These are phyloP conservation scores for Tinea trinotella DNA, from an alignment of 2,888 invertebrate genomes.

Conservation along the genomic window DNA sequence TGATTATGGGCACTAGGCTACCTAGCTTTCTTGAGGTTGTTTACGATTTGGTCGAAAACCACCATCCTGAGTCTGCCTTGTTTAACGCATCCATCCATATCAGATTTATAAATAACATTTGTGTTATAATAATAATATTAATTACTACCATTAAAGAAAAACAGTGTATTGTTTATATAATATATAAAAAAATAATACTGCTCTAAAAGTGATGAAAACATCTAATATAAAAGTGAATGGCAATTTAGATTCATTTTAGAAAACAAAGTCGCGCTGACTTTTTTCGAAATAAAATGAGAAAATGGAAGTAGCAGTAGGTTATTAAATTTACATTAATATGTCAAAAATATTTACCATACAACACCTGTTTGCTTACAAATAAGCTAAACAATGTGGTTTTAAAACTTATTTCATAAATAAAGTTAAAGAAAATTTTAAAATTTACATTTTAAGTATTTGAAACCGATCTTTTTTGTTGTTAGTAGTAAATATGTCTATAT, in stretches of 20 bases:
- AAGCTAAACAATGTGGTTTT: background rate
- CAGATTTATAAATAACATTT: too few relatives aligned
- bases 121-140: too few relatives aligned
- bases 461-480: background rate
- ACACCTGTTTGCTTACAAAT: background rate
- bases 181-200: background rate
- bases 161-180: background rate
- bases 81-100: too few relatives aligned
- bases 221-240: background rate
- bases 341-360: background rate
- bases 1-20: too few relatives aligned
- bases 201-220: too few relatives aligned
- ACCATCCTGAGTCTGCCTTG: too few relatives aligned
- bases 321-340: slow-evolving; percentile 16
- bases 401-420: background rate
- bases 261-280: background rate
- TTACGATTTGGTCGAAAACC: too few relatives aligned
- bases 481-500: background rate
- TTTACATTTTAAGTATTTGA: background rate
- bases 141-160: too few relatives aligned
- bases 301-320: slow-evolving; percentile 1
- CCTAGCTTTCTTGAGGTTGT: too few relatives aligned
- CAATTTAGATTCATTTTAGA: background rate
- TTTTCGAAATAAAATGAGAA: slow-evolving; percentile 10
- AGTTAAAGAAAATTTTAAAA: background rate